Conservation (phyloP, 2,113 vertebrate species). For the Pterocles burchelli region DNA sequence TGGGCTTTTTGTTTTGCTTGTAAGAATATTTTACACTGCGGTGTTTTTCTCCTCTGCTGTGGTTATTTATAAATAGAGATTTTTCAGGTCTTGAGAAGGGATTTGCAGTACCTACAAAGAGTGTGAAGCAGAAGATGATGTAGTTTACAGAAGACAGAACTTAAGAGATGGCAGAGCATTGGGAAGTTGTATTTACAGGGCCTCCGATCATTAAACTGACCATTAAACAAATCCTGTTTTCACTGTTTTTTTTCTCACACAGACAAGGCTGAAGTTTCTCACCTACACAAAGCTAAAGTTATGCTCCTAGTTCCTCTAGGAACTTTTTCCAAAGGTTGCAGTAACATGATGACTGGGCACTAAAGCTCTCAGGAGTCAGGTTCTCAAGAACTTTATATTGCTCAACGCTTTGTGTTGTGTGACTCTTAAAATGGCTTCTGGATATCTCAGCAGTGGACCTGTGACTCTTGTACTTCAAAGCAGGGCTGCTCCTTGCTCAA, state of each 20-base stretch:
- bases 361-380: not conserved
- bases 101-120: not conserved
- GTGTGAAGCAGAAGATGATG: not conserved
- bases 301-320: not conserved
- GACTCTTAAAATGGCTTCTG: not conserved
- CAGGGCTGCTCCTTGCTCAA: not conserved
- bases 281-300: not conserved
- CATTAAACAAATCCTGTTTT: not conserved
- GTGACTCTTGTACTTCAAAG: not conserved
- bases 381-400: not conserved
- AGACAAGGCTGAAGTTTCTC: not conserved
- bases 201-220: not conserved
- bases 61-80: not conserved
- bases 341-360: rapidly evolving
- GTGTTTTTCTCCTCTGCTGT: not conserved
- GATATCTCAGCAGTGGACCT: not conserved
- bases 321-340: not conserved
- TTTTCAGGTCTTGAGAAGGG: not conserved
- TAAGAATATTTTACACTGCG: not conserved
- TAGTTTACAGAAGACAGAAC: not conserved
- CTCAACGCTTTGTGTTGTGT: rapidly evolving
- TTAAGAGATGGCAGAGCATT: not conserved
- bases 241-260: not conserved
- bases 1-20: not conserved
- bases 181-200: not conserved